Base-by-base conservation (phyloP, 64 coral and sea anemone species). In the Montipora cactus region DNA sequence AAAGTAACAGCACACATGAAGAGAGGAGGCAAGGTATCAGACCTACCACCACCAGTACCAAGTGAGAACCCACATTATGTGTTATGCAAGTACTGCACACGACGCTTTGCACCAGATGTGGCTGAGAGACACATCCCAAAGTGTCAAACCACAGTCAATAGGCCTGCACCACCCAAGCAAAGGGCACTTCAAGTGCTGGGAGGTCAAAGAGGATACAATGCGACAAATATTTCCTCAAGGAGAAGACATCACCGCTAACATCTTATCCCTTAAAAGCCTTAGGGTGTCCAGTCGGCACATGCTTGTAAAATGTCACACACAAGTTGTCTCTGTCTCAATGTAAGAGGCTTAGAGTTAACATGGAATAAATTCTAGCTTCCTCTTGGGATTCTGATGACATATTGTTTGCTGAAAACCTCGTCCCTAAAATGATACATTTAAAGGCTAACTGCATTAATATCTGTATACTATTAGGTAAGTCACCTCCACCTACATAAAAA, bases 11-110 rank as follows among this genome's bases (percentile, higher is more conserved):
- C 94, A n/a, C 92, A 99, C 62, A 64, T 99, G 1, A 95, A 94
- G 25, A 94, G 89, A 76, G 98, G 98, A 14, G 98, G 98, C 44
- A 99, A 99, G 15, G 49, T 92, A 22, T 92, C 98, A 7, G 98
- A 99, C 51, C 81, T 99, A 19, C 98, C 98, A 45, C 98, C 98
- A 4, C 98, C 98, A 16, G 95, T 92, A 2, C 92, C 94, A 0
- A 99, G 95, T 87, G 98, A 96, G 49, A 99, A 99, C 52, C 98
- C 98, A 77, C 95, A 99, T 71, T 99, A 99, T 74, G 95, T 99
- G 11, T 80, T 89, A 15, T 99, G 98, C 64, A 94, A 80, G 44
- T 96, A 92, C 89, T 99, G 98, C 46, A 92, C 93, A 59, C 47
- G 98, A 75, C 71, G 98, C 47, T 99, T 99, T 89, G 93, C 93